phyloP scores from a whole-genome alignment of 2,797 vertebrate species.

The Acipenser oxyrinchus region DNA sequence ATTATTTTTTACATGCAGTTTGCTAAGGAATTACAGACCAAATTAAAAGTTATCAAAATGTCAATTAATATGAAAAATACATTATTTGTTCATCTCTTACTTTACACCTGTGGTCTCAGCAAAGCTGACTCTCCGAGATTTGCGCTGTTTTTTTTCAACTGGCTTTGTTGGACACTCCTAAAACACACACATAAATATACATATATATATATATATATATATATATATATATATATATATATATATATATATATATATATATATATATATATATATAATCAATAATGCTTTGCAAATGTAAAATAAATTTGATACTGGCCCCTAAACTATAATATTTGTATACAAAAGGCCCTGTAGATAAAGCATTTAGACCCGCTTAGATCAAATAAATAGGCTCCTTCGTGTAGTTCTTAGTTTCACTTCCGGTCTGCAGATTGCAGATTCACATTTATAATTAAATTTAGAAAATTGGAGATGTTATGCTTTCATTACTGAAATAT shows the following conservation, averaged over 20 bases:
- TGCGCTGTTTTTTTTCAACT: constrained; percentile 47
- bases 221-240: too few species aligned
- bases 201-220: too few species aligned
- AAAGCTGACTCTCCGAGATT: constrained; percentile 67
- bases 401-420: too few species aligned
- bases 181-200: background rate
- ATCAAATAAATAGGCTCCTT: background rate
- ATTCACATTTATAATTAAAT: too few species aligned
- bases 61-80: background rate
- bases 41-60: background rate
- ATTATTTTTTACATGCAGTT: too few species aligned
- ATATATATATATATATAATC: background rate
- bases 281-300: background rate
- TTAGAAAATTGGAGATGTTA: too few species aligned
- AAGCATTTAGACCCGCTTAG: background rate
- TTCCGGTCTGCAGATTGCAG: too few species aligned
- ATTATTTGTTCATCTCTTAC: constrained; percentile 35
- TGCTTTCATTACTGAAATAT: background rate
- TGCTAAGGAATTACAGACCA: too few species aligned
- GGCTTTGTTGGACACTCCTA: constrained; percentile 51
- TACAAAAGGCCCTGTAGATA: background rate
- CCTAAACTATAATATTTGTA: too few species aligned
- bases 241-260: background rate
- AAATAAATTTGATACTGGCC: too few species aligned
- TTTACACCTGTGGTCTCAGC: constrained; percentile 56